phyloP scores from a whole-genome alignment of 2,113 vertebrate species.

The Apteryx owenii region DNA sequence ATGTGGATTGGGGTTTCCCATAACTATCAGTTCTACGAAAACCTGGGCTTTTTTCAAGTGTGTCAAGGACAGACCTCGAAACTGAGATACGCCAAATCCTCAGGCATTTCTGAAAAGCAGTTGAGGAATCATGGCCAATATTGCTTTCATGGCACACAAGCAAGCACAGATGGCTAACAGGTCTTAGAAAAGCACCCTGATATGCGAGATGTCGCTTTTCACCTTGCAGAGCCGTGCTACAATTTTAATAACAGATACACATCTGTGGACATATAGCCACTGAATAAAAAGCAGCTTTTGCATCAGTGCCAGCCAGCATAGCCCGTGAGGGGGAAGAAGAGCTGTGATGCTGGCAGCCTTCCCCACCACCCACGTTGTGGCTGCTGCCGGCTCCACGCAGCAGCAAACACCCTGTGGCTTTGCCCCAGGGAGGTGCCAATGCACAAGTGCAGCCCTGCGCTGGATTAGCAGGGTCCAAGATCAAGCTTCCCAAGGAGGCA shows the following conservation, averaged over 20 bases:
- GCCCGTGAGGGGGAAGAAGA: not conserved
- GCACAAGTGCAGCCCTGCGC: not conserved
- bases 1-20: not conserved
- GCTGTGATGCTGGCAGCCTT: not conserved
- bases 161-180: not conserved
- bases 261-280: not conserved
- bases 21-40: not conserved
- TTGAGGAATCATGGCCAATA: not conserved
- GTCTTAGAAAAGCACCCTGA: not conserved
- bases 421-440: not conserved
- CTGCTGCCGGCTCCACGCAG: not conserved
- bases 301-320: not conserved
- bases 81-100: not conserved
- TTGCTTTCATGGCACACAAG: not conserved
- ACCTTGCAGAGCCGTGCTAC: accelerated
- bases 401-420: no score
- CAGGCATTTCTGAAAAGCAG: not conserved
- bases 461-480: not conserved
- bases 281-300: not conserved
- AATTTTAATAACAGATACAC: not conserved
- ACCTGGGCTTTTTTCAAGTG: not conserved
- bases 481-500: not conserved
- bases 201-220: not conserved
- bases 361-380: not conserved
- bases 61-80: not conserved